Evolutionary conservation across 1,140 invertebrate genomes (phyloP), one percentile per base, ranked within the genome.

Genomic region (Oncopodura yosiiana): DNA sequence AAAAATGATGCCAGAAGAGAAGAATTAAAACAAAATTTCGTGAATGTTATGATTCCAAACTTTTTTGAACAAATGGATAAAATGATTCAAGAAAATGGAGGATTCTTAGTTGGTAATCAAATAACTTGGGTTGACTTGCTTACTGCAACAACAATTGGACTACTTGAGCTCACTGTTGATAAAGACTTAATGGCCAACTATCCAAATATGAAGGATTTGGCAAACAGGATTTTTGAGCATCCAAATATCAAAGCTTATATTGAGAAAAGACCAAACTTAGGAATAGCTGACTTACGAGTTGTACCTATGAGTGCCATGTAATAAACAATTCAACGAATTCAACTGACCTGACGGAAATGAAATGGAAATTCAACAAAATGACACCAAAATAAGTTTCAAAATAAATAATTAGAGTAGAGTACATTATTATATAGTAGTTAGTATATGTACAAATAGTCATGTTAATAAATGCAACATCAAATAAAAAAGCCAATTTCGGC

Each of bases 41-140:
- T 45, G 29, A 32, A 29, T 5, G 16, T 36, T 34, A 19, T 19
- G n/a, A 26, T 79, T 59, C 76, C 77, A 2, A 76, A 75, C 49
- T 79, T 77, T 61, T 63, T 80, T 43, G 70, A 72, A 21, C 74
- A 74, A 56, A 77, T 79, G 51, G 76, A 79, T 64, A 41, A 41
- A 21, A 41, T 41, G 39, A 41, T 41, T n/a, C 6, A 16, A 16
- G 21, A 41, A 4, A 46, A 44, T 23, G 51, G 51, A 9, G 42
- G 42, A 41, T 41, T 41, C 38, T 21, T 45, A 3, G 43, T 45
- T 19, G 43, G 43, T 4, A 27, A 45, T 12, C 6, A 4, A 11
- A 19, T 45, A 6, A 45, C 43, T 26, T 45, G 43, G 43, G 43
- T 29, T 21, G 43, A 45, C 21, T 45, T 45, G 9, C 21, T 45